phyloP scores from a whole-genome alignment of 1,140 invertebrate genomes.

The Apis laboriosa region DNA sequence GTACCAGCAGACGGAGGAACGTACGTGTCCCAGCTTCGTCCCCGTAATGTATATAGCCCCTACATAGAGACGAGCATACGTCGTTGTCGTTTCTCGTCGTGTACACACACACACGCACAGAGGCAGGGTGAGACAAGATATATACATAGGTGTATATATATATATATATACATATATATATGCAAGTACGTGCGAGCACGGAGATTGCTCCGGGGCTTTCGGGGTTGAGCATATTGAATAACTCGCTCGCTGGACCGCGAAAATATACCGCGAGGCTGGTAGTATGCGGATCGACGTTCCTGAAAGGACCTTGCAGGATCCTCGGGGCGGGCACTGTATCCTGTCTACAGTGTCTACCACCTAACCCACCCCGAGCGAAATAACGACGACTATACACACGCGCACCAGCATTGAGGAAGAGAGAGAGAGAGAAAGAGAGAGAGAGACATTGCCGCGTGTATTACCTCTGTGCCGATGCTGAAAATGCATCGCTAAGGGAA shows the following conservation, averaged over 20 bases:
- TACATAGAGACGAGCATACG: slow-evolving; percentile 15
- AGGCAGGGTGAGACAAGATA: background rate
- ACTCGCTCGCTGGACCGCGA: slow-evolving; percentile 81
- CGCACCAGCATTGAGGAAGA: background rate
- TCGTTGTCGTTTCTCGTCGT: slow-evolving; percentile 5
- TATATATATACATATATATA: background rate
- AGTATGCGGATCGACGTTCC: slow-evolving; percentile 70
- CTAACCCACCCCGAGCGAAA: slow-evolving; percentile 51
- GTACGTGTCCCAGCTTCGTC: slow-evolving; percentile 55
- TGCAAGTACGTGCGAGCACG: slow-evolving; percentile 60
- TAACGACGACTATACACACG: slow-evolving; percentile 30
- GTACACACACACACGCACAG: background rate
- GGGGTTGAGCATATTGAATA: slow-evolving; percentile 81
- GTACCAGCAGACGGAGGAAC: slow-evolving; percentile 7
- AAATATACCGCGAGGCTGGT: slow-evolving; percentile 77
- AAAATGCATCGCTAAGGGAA: slow-evolving; percentile 57
- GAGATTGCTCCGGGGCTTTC: slow-evolving; percentile 79
- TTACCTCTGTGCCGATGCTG: slow-evolving; percentile 47
- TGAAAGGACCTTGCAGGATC: slow-evolving; percentile 69
- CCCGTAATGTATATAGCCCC: slow-evolving; percentile 46
- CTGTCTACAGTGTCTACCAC: slow-evolving; percentile 61
- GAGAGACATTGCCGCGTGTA: slow-evolving; percentile 31
- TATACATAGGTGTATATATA: background rate
- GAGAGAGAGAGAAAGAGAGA: slow-evolving; percentile 30
- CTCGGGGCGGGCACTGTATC: slow-evolving; percentile 65